These are phyloP conservation scores for Hirtodrosophila cameraria DNA, from an alignment of 2,888 invertebrate genomes.

Conservation along the genomic window DNA sequence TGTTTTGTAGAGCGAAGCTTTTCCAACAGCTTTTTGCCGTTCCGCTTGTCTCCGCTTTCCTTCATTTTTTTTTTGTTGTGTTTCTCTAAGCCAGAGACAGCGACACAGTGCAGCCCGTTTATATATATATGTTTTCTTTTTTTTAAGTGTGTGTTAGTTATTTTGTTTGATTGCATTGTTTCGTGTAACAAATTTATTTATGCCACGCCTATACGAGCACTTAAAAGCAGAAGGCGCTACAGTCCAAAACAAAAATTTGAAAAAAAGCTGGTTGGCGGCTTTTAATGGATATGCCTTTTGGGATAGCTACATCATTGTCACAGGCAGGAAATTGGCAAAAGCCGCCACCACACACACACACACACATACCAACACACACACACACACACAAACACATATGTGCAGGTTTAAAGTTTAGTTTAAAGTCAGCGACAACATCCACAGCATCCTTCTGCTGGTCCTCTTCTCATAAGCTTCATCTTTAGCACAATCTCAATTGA, in stretches of 20 bases:
- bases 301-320: slow-evolving; percentile 55
- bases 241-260: slow-evolving; percentile 8
- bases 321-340: no score
- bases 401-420: slow-evolving; percentile 38
- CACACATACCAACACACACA: no score
- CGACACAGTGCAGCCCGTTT: slow-evolving; percentile 53
- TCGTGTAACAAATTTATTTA: slow-evolving; percentile 75
- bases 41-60: slow-evolving; percentile 24
- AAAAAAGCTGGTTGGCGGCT: slow-evolving; percentile 5
- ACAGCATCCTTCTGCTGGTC: slow-evolving; percentile 5
- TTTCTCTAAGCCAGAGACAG: slow-evolving; percentile 36
- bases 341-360: slow-evolving; percentile 41
- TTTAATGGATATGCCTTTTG: no score
- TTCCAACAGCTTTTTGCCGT: slow-evolving; percentile 42
- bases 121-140: no score
- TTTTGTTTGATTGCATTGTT: slow-evolving; percentile 76
- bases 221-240: slow-evolving; percentile 38
- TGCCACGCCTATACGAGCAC: slow-evolving; percentile 47
- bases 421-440: slow-evolving; percentile 31
- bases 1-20: slow-evolving; percentile 60
- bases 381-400: no score
- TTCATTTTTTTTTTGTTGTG: slow-evolving; percentile 12
- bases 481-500: slow-evolving; percentile 52
- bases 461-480: slow-evolving; percentile 17
- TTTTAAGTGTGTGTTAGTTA: slow-evolving; percentile 49